phyloP scores from a whole-genome alignment of 2,113 vertebrate genomes.

The Salvelinus alpinus region DNA sequence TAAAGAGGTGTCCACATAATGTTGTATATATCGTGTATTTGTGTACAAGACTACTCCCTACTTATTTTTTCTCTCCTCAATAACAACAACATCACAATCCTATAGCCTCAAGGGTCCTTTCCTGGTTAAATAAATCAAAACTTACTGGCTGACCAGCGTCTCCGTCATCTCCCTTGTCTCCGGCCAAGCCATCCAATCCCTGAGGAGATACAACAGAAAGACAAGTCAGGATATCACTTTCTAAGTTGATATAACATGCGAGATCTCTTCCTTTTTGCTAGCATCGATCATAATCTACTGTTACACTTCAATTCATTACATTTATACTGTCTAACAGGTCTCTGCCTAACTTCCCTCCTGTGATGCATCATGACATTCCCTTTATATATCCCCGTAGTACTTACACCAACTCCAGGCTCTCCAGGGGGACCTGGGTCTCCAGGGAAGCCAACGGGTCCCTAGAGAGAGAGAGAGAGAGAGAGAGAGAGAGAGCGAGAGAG shows the following conservation, averaged over 20 bases:
- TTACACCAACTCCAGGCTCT: constrained; percentile 90
- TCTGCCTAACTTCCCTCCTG: not conserved
- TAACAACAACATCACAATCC: no score
- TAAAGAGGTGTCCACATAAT: no score
- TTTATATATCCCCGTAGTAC: constrained; percentile 57
- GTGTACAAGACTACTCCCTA: no score
- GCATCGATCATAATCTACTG: not conserved
- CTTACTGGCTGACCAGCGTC: constrained; percentile 92
- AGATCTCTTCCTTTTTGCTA: not conserved
- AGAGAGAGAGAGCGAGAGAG: no score
- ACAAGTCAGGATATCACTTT: not conserved
- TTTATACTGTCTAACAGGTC: not conserved
- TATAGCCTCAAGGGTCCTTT: no score
- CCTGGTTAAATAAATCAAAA: constrained; percentile 20
- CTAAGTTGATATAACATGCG: not conserved
- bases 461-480: no score
- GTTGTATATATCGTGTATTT: no score
- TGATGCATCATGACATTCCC: not conserved
- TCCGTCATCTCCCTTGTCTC: constrained; percentile 96
- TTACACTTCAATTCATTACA: not conserved
- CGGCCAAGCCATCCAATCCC: constrained; percentile 88
- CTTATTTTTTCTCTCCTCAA: no score
- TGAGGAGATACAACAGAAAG: constrained; percentile 49
- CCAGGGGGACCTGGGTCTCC: constrained; percentile 96
- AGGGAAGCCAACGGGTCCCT: constrained; percentile 97